Percentiles rank a stretch among this genome's conserved stretches.
Conservation (phyloP, 1,140 invertebrate species). For the Polyergus mexicanus region DNA sequence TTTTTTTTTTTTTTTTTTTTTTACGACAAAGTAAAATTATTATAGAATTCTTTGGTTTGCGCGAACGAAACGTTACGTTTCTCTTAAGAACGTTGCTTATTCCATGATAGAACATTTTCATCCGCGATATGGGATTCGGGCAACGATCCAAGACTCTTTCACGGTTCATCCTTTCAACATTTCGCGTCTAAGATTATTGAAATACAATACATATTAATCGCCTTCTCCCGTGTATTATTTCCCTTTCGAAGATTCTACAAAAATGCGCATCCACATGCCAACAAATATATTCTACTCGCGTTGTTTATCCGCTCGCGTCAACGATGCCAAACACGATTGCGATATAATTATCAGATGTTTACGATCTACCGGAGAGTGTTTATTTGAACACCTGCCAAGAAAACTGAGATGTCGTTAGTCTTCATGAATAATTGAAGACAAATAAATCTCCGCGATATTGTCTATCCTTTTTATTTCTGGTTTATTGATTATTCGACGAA, state of each 20-base stretch:
- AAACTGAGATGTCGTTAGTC: slow-evolving; percentile 28
- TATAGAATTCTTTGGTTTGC: background rate
- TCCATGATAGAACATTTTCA: background rate
- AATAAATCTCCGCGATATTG: slow-evolving; percentile 40
- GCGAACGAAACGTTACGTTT: background rate
- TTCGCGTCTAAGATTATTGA: background rate
- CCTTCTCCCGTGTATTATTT: background rate
- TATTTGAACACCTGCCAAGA: slow-evolving; percentile 46
- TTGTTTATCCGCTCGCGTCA: slow-evolving; percentile 34
- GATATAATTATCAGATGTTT: slow-evolving; percentile 55
- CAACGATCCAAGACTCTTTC: slow-evolving; percentile 9
- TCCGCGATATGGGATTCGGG: background rate
- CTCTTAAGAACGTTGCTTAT: slow-evolving; percentile 30
- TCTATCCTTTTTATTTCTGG: background rate
- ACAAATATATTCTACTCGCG: background rate
- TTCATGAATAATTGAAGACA: slow-evolving; percentile 57
- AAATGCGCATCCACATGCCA: background rate
- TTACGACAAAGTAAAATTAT: background rate
- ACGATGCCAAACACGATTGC: background rate
- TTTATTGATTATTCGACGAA: slow-evolving; percentile 37
- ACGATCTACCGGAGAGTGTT: background rate
- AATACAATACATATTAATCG: slow-evolving; percentile 25
- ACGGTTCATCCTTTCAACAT: background rate
- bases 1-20: too few relatives aligned
- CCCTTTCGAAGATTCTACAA: background rate